These are phyloP conservation scores for Cynocephalus volans DNA, from an alignment of 2,113 vertebrate species.

Conservation along the genomic window DNA sequence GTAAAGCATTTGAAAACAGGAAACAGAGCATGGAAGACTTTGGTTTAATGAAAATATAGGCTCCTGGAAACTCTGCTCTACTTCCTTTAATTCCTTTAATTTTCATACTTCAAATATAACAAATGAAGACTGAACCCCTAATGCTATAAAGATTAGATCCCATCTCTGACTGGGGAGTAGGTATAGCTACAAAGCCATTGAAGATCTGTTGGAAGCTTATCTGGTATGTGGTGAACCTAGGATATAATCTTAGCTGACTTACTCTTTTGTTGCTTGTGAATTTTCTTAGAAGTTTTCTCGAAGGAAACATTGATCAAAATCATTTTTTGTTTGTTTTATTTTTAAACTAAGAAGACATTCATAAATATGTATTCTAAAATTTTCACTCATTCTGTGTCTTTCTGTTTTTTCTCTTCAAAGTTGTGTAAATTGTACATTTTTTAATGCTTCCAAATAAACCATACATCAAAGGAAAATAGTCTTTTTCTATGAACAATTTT, in stretches of 20 bases:
- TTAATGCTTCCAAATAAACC: conserved; percentile 44
- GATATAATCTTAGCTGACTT: conserved; percentile 28
- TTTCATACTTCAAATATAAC: conserved; percentile 23
- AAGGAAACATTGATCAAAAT: not conserved
- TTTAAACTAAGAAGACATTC: not conserved
- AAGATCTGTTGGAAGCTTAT: not conserved
- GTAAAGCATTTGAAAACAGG: conserved; percentile 64
- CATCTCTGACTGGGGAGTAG: not conserved
- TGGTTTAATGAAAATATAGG: conserved; percentile 48
- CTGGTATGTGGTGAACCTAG: not conserved
- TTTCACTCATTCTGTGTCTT: not conserved
- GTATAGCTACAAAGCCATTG: not conserved
- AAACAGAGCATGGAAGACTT: conserved; percentile 56
- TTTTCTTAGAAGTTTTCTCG: conserved; percentile 51
- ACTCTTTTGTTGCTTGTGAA: not conserved
- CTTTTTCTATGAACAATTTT: conserved; percentile 49
- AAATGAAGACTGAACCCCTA: not conserved
- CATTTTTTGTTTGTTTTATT: not conserved
- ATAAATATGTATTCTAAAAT: conserved; percentile 43
- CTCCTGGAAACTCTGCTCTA: conserved; percentile 23
- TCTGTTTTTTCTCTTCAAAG: conserved; percentile 3
- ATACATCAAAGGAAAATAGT: conserved; percentile 49
- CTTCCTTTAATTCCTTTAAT: conserved; percentile 53
- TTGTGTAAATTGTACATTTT: conserved; percentile 35
- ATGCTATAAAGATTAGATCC: conserved; percentile 29